Evolutionary conservation across 2,797 vertebrate genomes (phyloP), one percentile per base, ranked within the genome.

Genomic region (Lepidocolaptes lacrymiger): DNA sequence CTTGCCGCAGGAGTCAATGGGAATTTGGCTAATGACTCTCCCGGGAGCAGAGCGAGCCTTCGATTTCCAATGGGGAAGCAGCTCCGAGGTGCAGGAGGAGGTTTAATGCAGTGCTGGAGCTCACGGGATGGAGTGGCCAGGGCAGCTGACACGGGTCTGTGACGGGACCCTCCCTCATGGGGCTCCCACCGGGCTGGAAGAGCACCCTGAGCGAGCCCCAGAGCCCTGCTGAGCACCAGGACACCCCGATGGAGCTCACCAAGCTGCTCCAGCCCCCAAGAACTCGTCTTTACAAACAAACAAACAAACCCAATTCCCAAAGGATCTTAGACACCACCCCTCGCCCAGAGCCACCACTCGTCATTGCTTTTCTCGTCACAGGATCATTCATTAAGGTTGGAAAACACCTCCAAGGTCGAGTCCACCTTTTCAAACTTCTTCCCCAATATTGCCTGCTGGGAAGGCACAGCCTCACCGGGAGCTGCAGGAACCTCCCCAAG

Each of bases 81-180:
- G 63, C 68, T 44, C 36, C 0, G 66, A 5, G 15, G 63, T 12
- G 23, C 72, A 7, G 34, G 48, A 79, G 74, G 4, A 21, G 52
- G 27, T 68, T 88, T 63, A 14, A 19, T 13, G 4, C 52, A 7
- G 84, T 3, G 81, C 64, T 27, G 91, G 68, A 4, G 41, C 3
- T 34, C 5, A 26, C 1, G 7, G 56, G 52, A 14, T 3, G 37
- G 7, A 13, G 11, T 21, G 1, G 2, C 24, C 61, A 10, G 1
- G 7, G 54, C 51, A 16, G 28, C 20, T 1, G 0, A 1, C 58
- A 4, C 1, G 2, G 34, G 68, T 14, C 85, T 2, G 28, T 0
- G 11, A 26, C 2, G 0, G n/a, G 13, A 58, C 37, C 66, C 5
- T 30, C 7, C 17, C 20, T 2, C 63, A 14, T 0, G 0, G 30